phyloP scores from a whole-genome alignment of 1,140 invertebrate genomes.

The Rhyacophila brunnea region DNA sequence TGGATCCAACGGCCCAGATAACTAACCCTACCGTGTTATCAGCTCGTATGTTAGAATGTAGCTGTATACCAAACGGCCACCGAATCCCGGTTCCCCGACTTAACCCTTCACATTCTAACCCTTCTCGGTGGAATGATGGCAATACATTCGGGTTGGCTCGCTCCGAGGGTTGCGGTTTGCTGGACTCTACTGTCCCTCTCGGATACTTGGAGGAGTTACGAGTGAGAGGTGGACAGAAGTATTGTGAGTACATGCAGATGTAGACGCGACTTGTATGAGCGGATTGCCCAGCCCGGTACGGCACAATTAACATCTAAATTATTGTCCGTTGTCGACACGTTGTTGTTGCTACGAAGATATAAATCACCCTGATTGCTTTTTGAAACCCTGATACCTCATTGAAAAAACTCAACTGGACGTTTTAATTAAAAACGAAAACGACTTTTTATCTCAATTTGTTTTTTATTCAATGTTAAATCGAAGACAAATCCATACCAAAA shows the following conservation, averaged over 20 bases:
- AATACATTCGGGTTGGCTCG: slow-evolving; percentile 1
- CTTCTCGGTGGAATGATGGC: neutral
- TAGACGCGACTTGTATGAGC: neutral
- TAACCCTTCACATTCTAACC: slow-evolving; percentile 22
- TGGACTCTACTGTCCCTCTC: neutral
- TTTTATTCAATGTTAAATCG: too few species aligned
- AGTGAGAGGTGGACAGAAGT: neutral
- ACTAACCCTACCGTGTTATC: slow-evolving; percentile 21
- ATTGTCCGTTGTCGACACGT: slow-evolving; percentile 4
- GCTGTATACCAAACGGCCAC: slow-evolving; percentile 1
- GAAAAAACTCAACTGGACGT: too few species aligned
- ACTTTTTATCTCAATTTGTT: too few species aligned
- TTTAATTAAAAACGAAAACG: too few species aligned
- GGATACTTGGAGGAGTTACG: neutral
- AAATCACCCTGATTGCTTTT: neutral
- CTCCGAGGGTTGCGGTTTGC: neutral
- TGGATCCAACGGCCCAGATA: slow-evolving; percentile 24
- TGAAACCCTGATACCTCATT: too few species aligned
- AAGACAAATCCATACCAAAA: too few species aligned
- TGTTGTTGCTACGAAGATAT: slow-evolving; percentile 4
- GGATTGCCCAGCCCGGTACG: neutral
- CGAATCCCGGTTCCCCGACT: slow-evolving; percentile 6
- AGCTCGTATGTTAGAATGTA: slow-evolving; percentile 8
- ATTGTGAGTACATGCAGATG: neutral
- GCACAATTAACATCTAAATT: slow-evolving; percentile 7